Evolutionary conservation across 2,888 invertebrate species (phyloP), one percentile per base, ranked within the genome.

Genomic region (Lithophane leautieri): DNA sequence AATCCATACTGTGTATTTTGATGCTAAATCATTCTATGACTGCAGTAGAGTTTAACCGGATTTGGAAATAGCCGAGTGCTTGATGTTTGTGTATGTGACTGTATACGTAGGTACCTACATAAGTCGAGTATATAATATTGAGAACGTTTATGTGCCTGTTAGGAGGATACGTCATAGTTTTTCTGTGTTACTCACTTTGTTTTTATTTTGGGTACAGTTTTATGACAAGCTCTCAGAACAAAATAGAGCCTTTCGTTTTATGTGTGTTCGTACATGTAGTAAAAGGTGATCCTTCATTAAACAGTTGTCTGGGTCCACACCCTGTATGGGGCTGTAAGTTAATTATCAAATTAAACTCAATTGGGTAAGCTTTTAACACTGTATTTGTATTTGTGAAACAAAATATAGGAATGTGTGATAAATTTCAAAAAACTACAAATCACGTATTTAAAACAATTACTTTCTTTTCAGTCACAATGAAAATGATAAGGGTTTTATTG

Each of bases 311-410:
- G 78, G 73, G 69, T 84, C 86, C 82, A 78, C 86, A 85, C 86
- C 87, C 88, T 87, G 88, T 85, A 84, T 80, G 90, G 85, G 88
- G 83, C 88, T 82, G 82, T 82, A 81, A 85, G 87, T 87, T 90
- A 90, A 91, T 91, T 91, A 88, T 87, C 86, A 89, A 92, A 92
- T 91, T 90, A 91, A 91, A 89, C 89, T 85, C 89, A 89, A 90
- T 88, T 88, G 83, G 88, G 61, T 54, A 72, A 85, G 82, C 86
- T 86, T 90, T 88, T 40, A 56, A 67, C 50, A 63, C 22, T 12
- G n/a, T n/a, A n/a, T n/a, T 11, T 11, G 34, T 63, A n/a, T 42
- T 67, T 42, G 42, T 70, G 22, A 71, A 79, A 61, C 9, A 50
- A 71, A 70, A 56, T 50, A 71, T 40, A 12, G 22, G 25, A 6